Evolutionary conservation across 2,888 invertebrate genomes (phyloP), one percentile per base, ranked within the genome.

Genomic region (Perithous albicinctus): DNA sequence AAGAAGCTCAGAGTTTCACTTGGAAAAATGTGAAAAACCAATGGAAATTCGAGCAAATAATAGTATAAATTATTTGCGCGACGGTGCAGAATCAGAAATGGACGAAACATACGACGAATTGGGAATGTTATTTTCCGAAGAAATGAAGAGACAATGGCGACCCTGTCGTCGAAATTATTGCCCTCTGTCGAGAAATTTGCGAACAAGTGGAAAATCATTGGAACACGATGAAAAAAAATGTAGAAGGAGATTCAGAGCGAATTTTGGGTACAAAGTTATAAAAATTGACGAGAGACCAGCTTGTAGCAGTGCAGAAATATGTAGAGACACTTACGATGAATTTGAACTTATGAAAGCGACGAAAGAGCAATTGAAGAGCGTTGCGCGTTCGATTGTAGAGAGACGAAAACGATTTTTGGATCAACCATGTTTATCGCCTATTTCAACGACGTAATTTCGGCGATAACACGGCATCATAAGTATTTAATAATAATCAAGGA

Each of bases 301-400:
- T 0, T 88, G 88, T 41, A 85, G 81, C 7, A 87, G 74, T 61
- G 87, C 85, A n/a, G 85, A 86, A 41, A 82, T 88, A 38, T 88
- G 88, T 29, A 46, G 12, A 10, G 88, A 88, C 2, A 87, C 88
- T 4, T 88, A 88, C 69, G 86, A 88, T 61, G 88, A 87, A 64
- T 84, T 87, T 54, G 66, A 86, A 38, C 77, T 88, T 18, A 86
- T 87, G 87, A 72, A 26, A 54, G 82, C 83, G 3, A 56, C 82
- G 29, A 66, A 73, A 3, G 29, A 54, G 0, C 70, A 85, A 32
- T 76, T 83, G 15, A 74, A 75, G n/a, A 43, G 51, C 12, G 74
- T 88, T 20, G 85, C 85, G 48, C 59, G 54, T 38, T 38, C 78
- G 1, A 87, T 88, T 80, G 82, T 84, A 15, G 59, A 73, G 29